Conservation (phyloP, 2,797 vertebrate species). For the Apogon hyalosoma region DNA sequence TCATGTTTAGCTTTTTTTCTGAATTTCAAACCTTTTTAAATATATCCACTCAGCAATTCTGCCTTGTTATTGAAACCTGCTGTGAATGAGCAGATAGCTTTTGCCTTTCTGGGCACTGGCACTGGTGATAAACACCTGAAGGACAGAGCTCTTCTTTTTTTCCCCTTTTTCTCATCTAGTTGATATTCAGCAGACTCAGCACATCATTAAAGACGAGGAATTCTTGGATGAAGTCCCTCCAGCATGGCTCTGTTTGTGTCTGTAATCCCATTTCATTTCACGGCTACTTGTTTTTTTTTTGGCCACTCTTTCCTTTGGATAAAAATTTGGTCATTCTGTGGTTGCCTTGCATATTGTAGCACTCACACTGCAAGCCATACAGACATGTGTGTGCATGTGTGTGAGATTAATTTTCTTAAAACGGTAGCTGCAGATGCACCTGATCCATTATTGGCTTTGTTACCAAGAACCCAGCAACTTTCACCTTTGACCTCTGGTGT, state of each 20-base stretch:
- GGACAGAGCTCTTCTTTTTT: constrained; percentile 36
- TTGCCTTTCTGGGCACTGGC: constrained; percentile 21
- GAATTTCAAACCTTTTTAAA: constrained; percentile 21
- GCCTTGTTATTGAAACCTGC: constrained; percentile 32
- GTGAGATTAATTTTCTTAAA: constrained; percentile 30
- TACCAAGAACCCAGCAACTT: constrained; percentile 27
- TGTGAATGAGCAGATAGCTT: constrained; percentile 26
- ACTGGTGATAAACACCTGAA: constrained; percentile 50
- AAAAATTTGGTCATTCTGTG: constrained; percentile 18
- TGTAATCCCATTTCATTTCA: constrained; percentile 50
- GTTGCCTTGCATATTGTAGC: constrained; percentile 6
- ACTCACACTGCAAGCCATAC: background rate
- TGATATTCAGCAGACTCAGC: constrained; percentile 67
- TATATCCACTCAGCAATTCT: constrained; percentile 33
- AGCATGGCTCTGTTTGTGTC: constrained; percentile 32
- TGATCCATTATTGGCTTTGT: constrained; percentile 67
- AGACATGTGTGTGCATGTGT: background rate
- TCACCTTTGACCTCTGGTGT: constrained; percentile 62
- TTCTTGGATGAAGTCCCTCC: constrained; percentile 54
- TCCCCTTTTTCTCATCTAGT: constrained; percentile 28
- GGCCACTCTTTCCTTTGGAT: constrained; percentile 16
- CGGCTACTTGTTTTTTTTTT: constrained; percentile 14
- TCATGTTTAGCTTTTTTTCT: background rate
- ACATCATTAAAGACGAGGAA: constrained; percentile 60
- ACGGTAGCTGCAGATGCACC: constrained; percentile 42